Evolutionary conservation across 2,888 invertebrate species (phyloP).

Genomic region (Drosophila lutescens): DNA sequence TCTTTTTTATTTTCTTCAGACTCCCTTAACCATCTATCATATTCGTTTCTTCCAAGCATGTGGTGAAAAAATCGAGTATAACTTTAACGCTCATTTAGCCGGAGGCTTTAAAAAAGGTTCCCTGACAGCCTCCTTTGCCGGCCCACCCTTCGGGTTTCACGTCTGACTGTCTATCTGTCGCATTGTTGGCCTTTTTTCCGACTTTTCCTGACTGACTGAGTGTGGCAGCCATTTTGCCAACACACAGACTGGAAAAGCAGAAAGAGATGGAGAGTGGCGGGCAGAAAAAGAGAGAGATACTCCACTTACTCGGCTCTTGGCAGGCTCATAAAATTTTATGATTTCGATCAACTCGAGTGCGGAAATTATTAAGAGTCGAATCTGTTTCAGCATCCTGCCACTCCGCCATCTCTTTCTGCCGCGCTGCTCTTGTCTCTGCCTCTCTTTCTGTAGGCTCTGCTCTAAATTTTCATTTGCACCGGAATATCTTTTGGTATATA

Average conservation of each 20-base stretch:
- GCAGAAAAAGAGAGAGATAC: conserved; percentile 12
- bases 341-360: conserved; percentile 82
- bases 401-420: conserved; percentile 5
- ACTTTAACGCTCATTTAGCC: conserved; percentile 66
- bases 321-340: conserved; percentile 81
- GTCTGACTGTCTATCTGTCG: conserved; percentile 45
- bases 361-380: conserved; percentile 81
- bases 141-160: conserved; percentile 11
- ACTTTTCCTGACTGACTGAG: conserved; percentile 34
- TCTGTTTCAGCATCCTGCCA: conserved; percentile 74
- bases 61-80: conserved; percentile 19
- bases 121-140: conserved; percentile 25
- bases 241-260: conserved; percentile 6
- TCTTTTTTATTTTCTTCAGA: conserved; percentile 3
- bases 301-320: conserved; percentile 66
- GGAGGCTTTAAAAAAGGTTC: conserved; percentile 66
- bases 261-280: background rate
- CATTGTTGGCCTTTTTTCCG: conserved; percentile 60
- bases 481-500: conserved; percentile 12
- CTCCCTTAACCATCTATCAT: conserved; percentile 17
- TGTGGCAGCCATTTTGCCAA: conserved; percentile 47
- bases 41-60: conserved; percentile 26
- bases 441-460: conserved; percentile 25
- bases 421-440: conserved; percentile 4
- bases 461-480: conserved; percentile 19